These are phyloP conservation scores for Asarcornis scutulata DNA, from an alignment of 2,113 vertebrate genomes.

Conservation along the genomic window DNA sequence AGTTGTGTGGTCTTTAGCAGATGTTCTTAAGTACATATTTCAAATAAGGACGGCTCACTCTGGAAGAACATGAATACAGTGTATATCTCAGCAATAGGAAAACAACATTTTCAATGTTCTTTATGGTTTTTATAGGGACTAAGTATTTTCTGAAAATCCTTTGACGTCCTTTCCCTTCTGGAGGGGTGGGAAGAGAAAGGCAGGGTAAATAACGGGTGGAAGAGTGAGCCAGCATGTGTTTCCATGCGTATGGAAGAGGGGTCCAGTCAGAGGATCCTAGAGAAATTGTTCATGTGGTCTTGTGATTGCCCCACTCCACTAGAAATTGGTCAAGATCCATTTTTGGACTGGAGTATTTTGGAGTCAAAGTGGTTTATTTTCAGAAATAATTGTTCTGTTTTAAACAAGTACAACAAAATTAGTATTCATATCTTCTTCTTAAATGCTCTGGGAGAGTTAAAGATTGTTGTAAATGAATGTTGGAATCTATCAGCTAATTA, in stretches of 20 bases:
- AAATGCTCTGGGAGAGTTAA: not conserved
- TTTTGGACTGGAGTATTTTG: not conserved
- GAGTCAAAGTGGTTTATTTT: not conserved
- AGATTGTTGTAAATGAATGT: not conserved
- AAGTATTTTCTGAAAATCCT: not conserved
- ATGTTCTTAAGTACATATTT: accelerated
- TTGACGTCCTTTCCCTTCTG: not conserved
- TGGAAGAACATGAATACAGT: too few relatives aligned
- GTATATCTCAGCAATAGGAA: accelerated
- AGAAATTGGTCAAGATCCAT: accelerated
- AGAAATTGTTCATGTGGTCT: not conserved
- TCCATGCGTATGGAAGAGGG: not conserved
- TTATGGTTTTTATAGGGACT: not conserved
- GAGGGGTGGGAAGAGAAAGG: not conserved
- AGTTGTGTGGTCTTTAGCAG: not conserved
- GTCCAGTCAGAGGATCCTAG: not conserved
- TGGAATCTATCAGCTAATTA: not conserved
- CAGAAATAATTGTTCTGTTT: not conserved
- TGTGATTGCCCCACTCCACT: not conserved
- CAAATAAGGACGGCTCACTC: not conserved
- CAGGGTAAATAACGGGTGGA: not conserved
- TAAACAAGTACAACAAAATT: not conserved
- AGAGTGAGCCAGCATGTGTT: not conserved
- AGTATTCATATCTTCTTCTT: not conserved
- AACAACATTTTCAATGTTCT: not conserved